Conservation (phyloP, 2,113 vertebrate species). For the Lethenteron camtschaticum region DNA sequence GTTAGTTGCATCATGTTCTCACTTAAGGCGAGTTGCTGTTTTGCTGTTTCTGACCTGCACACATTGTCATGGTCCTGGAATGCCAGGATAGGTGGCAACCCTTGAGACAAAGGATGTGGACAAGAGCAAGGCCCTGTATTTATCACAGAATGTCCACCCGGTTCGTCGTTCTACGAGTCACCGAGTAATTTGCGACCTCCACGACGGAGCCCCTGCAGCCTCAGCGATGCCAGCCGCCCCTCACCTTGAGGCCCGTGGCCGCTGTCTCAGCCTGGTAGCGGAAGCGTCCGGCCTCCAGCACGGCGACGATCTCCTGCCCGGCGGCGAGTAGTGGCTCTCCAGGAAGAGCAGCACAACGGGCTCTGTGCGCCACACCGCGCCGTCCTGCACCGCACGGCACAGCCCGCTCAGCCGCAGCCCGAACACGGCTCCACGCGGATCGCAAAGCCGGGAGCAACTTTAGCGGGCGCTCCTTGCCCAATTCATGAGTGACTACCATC, state of each 20-base stretch:
- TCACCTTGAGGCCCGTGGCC: constrained; percentile 24
- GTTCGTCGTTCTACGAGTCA: too few relatives aligned
- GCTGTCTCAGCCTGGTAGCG: constrained; percentile 83
- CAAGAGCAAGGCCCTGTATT: too few relatives aligned
- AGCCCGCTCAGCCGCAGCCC: neutral
- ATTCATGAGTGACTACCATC: neutral
- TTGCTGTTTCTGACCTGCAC: too few relatives aligned
- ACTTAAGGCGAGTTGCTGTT: too few relatives aligned
- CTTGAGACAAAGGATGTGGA: too few relatives aligned
- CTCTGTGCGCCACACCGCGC: constrained; percentile 35
- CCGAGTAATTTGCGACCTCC: too few relatives aligned
- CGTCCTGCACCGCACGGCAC: neutral
- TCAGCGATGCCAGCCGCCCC: neutral
- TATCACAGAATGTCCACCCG: too few relatives aligned
- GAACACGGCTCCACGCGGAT: neutral
- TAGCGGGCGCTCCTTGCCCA: neutral
- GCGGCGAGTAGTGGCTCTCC: constrained; percentile 86
- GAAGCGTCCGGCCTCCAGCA: constrained; percentile 79
- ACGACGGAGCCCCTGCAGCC: too few relatives aligned
- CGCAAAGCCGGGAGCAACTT: neutral
- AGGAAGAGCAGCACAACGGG: constrained; percentile 84
- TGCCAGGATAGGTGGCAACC: too few relatives aligned
- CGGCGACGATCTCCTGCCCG: constrained; percentile 90
- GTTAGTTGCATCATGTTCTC: too few relatives aligned
- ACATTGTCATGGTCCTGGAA: too few relatives aligned